Evolutionary conservation across 2,113 vertebrate species (phyloP), one percentile per base, ranked within the genome.

Genomic region (Salminus brasiliensis): DNA sequence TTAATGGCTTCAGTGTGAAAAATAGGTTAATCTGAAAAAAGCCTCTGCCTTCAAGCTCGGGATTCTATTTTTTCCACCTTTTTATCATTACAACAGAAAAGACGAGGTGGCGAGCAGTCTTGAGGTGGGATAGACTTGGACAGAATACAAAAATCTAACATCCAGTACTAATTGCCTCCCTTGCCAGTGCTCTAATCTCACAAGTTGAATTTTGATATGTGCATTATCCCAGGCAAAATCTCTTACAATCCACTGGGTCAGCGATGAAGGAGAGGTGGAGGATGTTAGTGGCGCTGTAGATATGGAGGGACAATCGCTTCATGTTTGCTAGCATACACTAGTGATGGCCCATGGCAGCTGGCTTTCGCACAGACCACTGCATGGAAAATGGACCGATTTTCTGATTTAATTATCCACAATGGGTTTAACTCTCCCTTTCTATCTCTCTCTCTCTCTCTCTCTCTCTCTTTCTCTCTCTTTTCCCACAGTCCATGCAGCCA

Each of bases 281-380:
- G 81, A 86, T 70, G 62, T 77, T 67, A 71, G 65, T 71, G 66
- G 74, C 86, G 41, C 12, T 63, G 30, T 18, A 49, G 72, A 63
- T 77, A 52, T 59, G 23, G 75, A 78, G 83, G 76, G 71, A 78
- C 82, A 83, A 87, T 83, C 79, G 85, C 87, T 89, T 85, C 87
- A 85, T 87, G 85, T 87, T 86, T 73, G 85, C 84, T 27, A 70
- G 83, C 85, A 85, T 87, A 84, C 84, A 82, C 86, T 84, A 85
- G 84, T 62, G 80, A 86, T 87, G 76, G 90, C 88, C 83, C 75
- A 80, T 78, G 77, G 90, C 92, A 92, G 90, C 90, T 92, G 92
- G 88, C 86, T 76, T 90, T 91, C 92, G 90, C 90, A 91, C 91
- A 93, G 88, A 88, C 91, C 89, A 90, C 88, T 92, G 92, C 91